Percentiles rank a stretch among this genome's conserved stretches.
phyloP scores from a whole-genome alignment of 2,888 invertebrate genomes.

The Drosophila picticornis region DNA sequence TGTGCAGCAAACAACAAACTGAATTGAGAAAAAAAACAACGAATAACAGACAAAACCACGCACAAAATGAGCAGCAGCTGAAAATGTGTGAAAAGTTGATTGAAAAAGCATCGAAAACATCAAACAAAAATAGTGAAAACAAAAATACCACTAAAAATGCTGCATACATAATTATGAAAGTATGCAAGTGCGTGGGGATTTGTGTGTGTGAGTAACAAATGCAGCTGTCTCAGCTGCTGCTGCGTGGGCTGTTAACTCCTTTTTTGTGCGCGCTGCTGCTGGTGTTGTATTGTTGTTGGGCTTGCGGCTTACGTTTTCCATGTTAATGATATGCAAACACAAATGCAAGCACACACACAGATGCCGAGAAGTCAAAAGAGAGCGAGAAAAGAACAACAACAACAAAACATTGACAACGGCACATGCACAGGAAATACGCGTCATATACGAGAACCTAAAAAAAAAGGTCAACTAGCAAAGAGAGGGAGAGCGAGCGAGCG shows the following conservation, averaged over 20 bases:
- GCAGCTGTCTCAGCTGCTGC: slow-evolving; percentile 47
- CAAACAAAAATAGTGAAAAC: slow-evolving; percentile 49
- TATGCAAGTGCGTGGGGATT: slow-evolving; percentile 54
- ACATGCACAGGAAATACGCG: slow-evolving; percentile 54
- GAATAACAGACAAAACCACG: slow-evolving; percentile 21
- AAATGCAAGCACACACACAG: slow-evolving; percentile 47
- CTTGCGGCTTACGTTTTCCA: slow-evolving; percentile 62
- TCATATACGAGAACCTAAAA: slow-evolving; percentile 48
- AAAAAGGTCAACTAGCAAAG: neutral
- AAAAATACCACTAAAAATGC: slow-evolving; percentile 22
- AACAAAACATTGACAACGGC: slow-evolving; percentile 8
- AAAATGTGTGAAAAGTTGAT: slow-evolving; percentile 59
- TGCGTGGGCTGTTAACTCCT: slow-evolving; percentile 69
- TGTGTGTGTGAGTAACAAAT: slow-evolving; percentile 13
- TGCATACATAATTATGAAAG: slow-evolving; percentile 52
- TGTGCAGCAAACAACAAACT: slow-evolving; percentile 45
- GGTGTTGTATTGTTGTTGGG: neutral
- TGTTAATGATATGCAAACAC: slow-evolving; percentile 77
- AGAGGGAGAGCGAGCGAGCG: slow-evolving; percentile 29
- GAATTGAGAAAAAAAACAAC: slow-evolving; percentile 7
- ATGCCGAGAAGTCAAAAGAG: slow-evolving; percentile 57
- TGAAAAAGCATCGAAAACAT: slow-evolving; percentile 69
- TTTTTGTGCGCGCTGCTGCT: slow-evolving; percentile 23
- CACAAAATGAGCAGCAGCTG: slow-evolving; percentile 42
- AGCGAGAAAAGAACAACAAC: slow-evolving; percentile 22